Base-by-base conservation (phyloP, 2,113 vertebrate species). In the Hippocampus mohnikei region DNA sequence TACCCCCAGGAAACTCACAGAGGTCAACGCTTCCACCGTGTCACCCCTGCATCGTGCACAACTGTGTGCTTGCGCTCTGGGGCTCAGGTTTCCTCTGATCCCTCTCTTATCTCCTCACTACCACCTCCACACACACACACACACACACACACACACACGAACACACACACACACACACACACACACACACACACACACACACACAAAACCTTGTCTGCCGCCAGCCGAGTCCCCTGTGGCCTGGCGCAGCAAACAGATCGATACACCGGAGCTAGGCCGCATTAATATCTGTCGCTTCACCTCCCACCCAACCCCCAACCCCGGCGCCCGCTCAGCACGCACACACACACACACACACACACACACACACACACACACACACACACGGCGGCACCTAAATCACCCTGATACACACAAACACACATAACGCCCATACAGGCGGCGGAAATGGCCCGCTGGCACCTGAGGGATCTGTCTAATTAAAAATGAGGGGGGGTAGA, bases 181-280 rank as follows among this genome's bases (percentile, higher is more conserved):
- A 70, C 73, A 69, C 71, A 77, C 78, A 52, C 73, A 68, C 78
- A 70, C 66, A 67, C 61, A 71, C 65, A 75, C 75, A 81, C 79
- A 78, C 73, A 84, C 80, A 81, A 85, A 79, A 80, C 58, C 84
- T 83, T 62, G 91, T 91, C 91, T 91, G 90, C 91, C 88, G 88
- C 90, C 91, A 88, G 87, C 81, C 82, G 71, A 85, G 84, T 90
- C 88, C 89, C 91, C 85, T 74, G 84, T 76, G 89, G 91, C 91
- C 87, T 83, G 88, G 88, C 90, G 90, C 91, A 91, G 91, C 90
- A 93, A 93, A 92, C 91, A 93, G 91, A 93, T 93, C 92, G 89
- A 93, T 93, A 92, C 89, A 92, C 89, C 84, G 86, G 91, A 89
- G 90, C 91, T 90, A 81, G 88, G 84, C 86, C 81, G 85, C 91